These are phyloP conservation scores for Melanostigma gelatinosum DNA, from an alignment of 2,113 vertebrate genomes.

Conservation along the genomic window DNA sequence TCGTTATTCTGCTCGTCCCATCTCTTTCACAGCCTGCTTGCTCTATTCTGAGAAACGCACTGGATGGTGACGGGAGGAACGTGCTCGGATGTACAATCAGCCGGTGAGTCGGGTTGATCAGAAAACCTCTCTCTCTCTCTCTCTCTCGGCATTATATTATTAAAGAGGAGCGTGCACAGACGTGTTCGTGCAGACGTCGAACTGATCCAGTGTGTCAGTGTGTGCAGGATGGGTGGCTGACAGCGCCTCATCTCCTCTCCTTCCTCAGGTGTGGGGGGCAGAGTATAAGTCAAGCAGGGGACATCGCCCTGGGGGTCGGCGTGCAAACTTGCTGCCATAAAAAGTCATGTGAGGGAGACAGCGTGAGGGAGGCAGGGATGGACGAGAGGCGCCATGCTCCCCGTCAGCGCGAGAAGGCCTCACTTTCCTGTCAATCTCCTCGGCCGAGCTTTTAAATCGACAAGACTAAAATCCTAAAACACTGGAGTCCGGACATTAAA, in stretches of 20 bases:
- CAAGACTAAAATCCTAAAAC: not conserved
- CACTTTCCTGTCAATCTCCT: not conserved
- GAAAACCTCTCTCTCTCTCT: not conserved
- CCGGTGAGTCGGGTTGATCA: constrained; percentile 7
- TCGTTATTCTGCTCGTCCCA: constrained; percentile 34
- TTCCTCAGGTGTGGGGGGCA: constrained; percentile 42
- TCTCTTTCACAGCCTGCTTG: constrained; percentile 48
- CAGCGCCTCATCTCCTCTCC: constrained; percentile 2
- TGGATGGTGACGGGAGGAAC: constrained; percentile 40
- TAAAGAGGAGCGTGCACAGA: not conserved
- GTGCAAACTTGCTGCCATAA: constrained; percentile 9
- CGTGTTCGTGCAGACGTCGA: not conserved
- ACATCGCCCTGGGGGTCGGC: constrained; percentile 8
- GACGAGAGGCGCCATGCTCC: constrained; percentile 26
- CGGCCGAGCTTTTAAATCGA: constrained; percentile 1
- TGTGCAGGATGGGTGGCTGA: no score
- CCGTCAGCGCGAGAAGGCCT: constrained; percentile 1
- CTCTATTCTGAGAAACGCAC: constrained; percentile 50
- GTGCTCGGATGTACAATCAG: constrained; percentile 57
- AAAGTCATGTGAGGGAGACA: constrained; percentile 43
- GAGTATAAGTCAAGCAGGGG: constrained; percentile 39
- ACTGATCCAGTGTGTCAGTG: no score
- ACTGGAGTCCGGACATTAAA: not conserved
- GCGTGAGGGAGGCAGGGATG: constrained; percentile 20
- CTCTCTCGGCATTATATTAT: not conserved